Conservation (phyloP, 2,888 invertebrate species). For the Myathropa florea region DNA sequence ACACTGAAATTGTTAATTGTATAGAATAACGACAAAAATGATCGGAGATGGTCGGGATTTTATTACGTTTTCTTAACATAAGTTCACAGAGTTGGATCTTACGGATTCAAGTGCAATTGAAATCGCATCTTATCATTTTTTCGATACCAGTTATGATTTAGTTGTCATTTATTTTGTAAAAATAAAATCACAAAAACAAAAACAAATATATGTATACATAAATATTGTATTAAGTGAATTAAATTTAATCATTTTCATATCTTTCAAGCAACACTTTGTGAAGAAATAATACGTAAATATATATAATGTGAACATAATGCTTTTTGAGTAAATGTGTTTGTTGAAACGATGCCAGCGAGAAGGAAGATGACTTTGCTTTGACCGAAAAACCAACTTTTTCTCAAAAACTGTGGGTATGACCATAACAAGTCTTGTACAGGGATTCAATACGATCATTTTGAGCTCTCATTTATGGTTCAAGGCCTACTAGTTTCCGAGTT, state of each 20-base stretch:
- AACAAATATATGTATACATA: conserved; percentile 15
- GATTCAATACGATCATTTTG: too few species aligned
- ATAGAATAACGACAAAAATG: not conserved
- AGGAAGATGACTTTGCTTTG: too few species aligned
- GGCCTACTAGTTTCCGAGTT: too few species aligned
- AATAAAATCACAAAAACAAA: not conserved
- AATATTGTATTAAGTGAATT: conserved; percentile 55
- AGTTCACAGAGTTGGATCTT: conserved; percentile 40
- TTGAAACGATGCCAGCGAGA: not conserved
- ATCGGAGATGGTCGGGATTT: not conserved
- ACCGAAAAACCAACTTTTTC: too few species aligned
- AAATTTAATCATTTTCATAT: conserved; percentile 68
- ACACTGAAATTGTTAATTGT: conserved; percentile 50
- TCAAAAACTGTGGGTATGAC: too few species aligned
- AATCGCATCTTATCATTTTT: conserved; percentile 37
- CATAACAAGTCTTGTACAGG: too few species aligned
- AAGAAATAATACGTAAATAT: conserved; percentile 70
- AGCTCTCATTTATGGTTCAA: too few species aligned
- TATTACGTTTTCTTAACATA: conserved; percentile 3
- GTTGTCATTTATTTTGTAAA: conserved; percentile 38
- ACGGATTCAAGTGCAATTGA: conserved; percentile 62
- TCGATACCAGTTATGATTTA: conserved; percentile 31
- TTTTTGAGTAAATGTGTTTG: not conserved
- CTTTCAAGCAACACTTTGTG: conserved; percentile 67
- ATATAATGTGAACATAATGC: conserved; percentile 61